Evolutionary conservation across 1,140 invertebrate genomes (phyloP).

Genomic region (Ceratoteleas bidentatus): DNA sequence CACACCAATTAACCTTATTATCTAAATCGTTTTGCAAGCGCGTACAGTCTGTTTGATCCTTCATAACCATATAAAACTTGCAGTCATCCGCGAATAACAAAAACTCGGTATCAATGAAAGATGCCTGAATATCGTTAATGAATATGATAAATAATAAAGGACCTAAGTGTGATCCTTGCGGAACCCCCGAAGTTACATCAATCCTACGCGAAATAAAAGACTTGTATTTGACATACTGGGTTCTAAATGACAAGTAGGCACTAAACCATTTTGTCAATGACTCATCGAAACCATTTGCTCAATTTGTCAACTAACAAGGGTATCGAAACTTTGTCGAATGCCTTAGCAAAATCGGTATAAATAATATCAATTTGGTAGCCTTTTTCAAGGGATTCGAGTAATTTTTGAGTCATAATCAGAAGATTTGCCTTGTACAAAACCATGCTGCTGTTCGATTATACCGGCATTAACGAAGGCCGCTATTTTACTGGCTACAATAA

Average conservation of each 20-base stretch:
- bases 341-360: conserved; percentile 68
- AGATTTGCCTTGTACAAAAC: conserved; percentile 37
- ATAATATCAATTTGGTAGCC: conserved; percentile 58
- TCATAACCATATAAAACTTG: conserved; percentile 11
- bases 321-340: conserved; percentile 65
- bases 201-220: background rate
- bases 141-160: conserved; percentile 9
- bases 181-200: conserved; percentile 9
- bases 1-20: conserved; percentile 7
- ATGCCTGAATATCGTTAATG: conserved; percentile 2
- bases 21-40: background rate
- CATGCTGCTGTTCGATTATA: conserved; percentile 29
- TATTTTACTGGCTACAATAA: conserved; percentile 2
- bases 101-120: background rate
- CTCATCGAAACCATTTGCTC: conserved; percentile 2
- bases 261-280: conserved; percentile 3
- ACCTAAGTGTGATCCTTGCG: conserved; percentile 12
- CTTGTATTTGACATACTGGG: conserved; percentile 12
- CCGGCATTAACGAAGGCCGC: background rate
- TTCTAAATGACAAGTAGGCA: conserved; percentile 6
- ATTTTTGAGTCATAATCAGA: conserved; percentile 14
- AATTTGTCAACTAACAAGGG: conserved; percentile 53
- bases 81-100: conserved; percentile 24
- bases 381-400: conserved; percentile 4
- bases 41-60: background rate